Evolutionary conservation across 1,140 invertebrate genomes (phyloP), one percentile per base, ranked within the genome.

Genomic region (Cyclina sinensis): DNA sequence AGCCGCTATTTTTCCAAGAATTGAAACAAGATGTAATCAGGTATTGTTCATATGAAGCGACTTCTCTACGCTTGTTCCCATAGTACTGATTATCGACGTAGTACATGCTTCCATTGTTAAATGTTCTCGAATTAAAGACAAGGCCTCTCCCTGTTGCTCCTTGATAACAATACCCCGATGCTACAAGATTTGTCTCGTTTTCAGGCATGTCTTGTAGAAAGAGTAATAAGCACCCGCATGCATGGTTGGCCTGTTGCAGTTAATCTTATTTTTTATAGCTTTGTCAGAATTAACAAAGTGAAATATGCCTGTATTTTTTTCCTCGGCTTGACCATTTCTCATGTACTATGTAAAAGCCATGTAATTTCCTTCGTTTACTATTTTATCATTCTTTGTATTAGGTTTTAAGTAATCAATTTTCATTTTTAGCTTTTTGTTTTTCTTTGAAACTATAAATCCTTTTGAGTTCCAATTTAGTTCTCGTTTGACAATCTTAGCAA

Each of bases 301-400:
- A 21, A 68, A 68, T 30, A 35, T 18, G 4, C 65, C 65, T 27
- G 65, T 30, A 37, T 68, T 32, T 30, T 7, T 3, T 14, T 14
- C 27, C 14, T 14, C n/a, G 3, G 14, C 11, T 32, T 68, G 3
- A 4, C 35, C 35, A 37, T 68, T 68, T 68, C 65, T 68, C 35
- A 14, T 68, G 65, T 68, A 68, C 24, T 27, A 68, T n/a, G 65
- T 68, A 37, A 68, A 68, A 18, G 65, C 65, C 65, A 68, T 68
- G 21, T 68, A 68, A 68, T 68, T 27, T 24, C 35, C 18, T 12
- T 68, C 30, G 18, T 14, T 21, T 11, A 35, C 3, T 68, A 68
- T 21, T 68, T 68, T 30, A 37, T 14, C 65, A 37, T 37, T 68
- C 4, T 18, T 37, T 4, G 1, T 68, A 68, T 68, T 12, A 35